A percentile compares a stretch with the other conserved stretches of the same genome.
These are phyloP conservation scores for Crypturellus tataupa DNA, from an alignment of 2,797 vertebrate species.

Conservation along the genomic window DNA sequence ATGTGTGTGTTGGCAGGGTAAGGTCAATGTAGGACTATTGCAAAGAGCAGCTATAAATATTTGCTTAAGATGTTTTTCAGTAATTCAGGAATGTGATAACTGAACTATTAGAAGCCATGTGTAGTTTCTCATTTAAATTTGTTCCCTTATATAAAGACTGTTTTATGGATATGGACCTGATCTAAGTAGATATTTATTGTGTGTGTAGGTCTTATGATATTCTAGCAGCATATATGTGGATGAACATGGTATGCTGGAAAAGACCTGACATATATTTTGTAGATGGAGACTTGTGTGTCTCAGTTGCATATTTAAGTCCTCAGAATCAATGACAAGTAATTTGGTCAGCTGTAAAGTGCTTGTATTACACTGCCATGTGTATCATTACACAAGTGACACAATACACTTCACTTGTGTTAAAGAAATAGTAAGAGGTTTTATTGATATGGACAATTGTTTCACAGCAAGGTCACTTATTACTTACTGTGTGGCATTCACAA, in stretches of 20 bases:
- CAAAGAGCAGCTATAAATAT: accelerated
- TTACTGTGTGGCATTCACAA: too few relatives aligned
- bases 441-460: too few relatives aligned
- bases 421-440: too few relatives aligned
- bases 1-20: neutral
- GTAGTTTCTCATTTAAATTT: neutral
- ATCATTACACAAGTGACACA: too few relatives aligned
- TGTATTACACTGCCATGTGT: neutral
- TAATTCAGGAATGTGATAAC: neutral
- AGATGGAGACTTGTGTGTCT: neutral
- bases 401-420: too few relatives aligned
- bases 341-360: neutral
- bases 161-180: neutral
- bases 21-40: neutral
- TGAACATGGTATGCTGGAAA: neutral
- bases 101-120: neutral
- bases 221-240: neutral
- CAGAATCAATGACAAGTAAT: neutral
- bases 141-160: neutral
- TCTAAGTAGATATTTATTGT: neutral
- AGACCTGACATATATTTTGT: neutral
- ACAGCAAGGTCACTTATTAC: too few relatives aligned
- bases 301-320: neutral
- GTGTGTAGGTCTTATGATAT: neutral
- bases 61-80: neutral